phyloP scores from a whole-genome alignment of 1,140 invertebrate genomes.

The Stegodyphus dumicola region DNA sequence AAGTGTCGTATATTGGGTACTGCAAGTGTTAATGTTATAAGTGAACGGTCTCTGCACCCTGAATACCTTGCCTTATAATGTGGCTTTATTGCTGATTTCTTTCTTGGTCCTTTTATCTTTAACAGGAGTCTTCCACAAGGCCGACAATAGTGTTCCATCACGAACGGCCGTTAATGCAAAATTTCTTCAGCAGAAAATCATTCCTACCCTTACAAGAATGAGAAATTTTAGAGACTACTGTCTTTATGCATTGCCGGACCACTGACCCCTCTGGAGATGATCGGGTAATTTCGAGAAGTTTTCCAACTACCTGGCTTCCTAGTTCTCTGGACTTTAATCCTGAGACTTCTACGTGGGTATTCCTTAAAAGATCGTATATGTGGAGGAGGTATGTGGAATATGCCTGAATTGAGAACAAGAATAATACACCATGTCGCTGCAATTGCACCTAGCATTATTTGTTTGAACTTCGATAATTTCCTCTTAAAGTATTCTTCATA shows the following conservation, averaged over 20 bases:
- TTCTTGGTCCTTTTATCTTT: neutral
- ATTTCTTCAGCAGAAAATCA: neutral
- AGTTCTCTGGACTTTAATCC: neutral
- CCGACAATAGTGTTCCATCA: neutral
- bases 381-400: neutral
- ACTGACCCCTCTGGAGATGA: neutral
- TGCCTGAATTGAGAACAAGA: neutral
- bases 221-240: neutral
- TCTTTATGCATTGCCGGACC: neutral
- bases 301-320: too few relatives aligned
- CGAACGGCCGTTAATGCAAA: neutral
- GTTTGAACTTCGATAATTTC: too few relatives aligned
- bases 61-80: neutral
- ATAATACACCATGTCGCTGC: neutral
- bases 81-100: neutral
- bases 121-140: neutral
- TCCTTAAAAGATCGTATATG: neutral
- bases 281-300: too few relatives aligned
- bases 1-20: neutral
- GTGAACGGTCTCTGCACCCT: neutral
- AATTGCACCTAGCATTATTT: neutral
- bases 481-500: too few relatives aligned
- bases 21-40: neutral
- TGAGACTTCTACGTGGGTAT: neutral
- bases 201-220: neutral